These are phyloP conservation scores for Xestia xanthographa DNA, from an alignment of 2,888 invertebrate species.

Conservation along the genomic window DNA sequence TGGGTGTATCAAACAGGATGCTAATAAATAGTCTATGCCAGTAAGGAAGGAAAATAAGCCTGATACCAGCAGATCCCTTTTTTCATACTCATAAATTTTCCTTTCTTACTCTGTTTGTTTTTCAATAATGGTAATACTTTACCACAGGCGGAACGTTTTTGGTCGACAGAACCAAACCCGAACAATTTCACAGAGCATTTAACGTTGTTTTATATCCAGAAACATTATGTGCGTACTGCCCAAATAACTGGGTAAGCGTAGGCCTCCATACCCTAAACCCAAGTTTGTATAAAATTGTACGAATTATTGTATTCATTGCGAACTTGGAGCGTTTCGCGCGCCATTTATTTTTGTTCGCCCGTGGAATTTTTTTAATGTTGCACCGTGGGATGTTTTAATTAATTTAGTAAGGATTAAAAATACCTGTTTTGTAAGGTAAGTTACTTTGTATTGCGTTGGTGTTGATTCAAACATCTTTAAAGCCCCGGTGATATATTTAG, in stretches of 20 bases:
- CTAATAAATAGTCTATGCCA: not conserved
- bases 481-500: not conserved
- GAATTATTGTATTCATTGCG: constrained; percentile 1
- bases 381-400: constrained; percentile 25
- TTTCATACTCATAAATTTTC: not conserved
- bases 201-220: constrained; percentile 48
- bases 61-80: not conserved
- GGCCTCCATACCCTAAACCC: constrained; percentile 7
- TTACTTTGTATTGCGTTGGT: not conserved
- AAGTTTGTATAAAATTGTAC: constrained; percentile 25
- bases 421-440: not conserved
- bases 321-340: constrained; percentile 10
- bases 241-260: constrained; percentile 21
- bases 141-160: constrained; percentile 4
- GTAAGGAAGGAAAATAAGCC: not conserved
- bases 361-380: constrained; percentile 3
- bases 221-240: constrained; percentile 12
- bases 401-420: constrained; percentile 15
- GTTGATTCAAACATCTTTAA: not conserved
- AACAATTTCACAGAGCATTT: constrained; percentile 64
- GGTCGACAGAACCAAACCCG: constrained; percentile 35
- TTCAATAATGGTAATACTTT: constrained; percentile 12
- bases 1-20: not conserved
- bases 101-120: not conserved
- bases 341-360: constrained; percentile 32